These are phyloP conservation scores for Eulemur albifrons DNA, from an alignment of 2,797 vertebrate genomes.

Conservation along the genomic window DNA sequence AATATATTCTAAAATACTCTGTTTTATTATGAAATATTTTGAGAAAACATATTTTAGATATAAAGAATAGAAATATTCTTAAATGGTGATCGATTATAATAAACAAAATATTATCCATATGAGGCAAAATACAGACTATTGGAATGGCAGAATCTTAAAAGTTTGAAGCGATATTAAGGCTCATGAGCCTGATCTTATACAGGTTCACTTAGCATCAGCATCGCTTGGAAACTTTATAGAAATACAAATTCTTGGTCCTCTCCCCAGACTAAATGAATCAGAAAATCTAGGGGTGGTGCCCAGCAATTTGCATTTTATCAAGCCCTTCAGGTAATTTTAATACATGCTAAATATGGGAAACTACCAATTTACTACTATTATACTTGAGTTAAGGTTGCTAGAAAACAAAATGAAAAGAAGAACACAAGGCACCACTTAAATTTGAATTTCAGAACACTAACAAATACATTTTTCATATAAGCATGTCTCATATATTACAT, in stretches of 20 bases:
- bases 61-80: not conserved
- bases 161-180: not conserved
- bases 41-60: not conserved
- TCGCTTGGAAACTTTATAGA: not conserved
- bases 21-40: not conserved
- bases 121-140: not conserved
- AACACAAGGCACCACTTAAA: not conserved
- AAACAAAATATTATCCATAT: not conserved
- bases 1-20: not conserved
- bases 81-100: not conserved
- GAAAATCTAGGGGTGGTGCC: not conserved
- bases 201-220: not conserved
- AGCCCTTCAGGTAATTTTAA: not conserved
- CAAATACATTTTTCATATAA: not conserved
- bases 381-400: not conserved
- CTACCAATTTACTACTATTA: not conserved
- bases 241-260: not conserved
- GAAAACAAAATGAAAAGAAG: not conserved
- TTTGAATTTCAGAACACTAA: not conserved
- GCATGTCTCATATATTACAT: rapidly evolving
- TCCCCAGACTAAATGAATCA: not conserved
- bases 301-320: not conserved
- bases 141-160: not conserved
- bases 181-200: not conserved
- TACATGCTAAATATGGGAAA: not conserved